Conservation (phyloP, 2,888 invertebrate species). For the Rhagonycha fulva region DNA sequence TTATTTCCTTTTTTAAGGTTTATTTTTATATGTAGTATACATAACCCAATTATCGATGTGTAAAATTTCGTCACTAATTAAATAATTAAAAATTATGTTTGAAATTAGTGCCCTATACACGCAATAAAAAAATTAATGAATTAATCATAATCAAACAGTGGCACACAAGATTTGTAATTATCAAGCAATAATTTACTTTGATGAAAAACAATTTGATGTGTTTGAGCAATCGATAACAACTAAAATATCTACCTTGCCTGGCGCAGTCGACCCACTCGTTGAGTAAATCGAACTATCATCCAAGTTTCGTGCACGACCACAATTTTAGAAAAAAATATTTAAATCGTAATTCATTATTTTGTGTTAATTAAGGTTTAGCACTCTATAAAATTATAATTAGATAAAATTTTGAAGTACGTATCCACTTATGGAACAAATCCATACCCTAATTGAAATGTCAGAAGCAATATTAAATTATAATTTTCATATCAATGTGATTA, state of each 20-base stretch:
- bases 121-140: background rate
- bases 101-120: background rate
- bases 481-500: background rate
- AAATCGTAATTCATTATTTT: background rate
- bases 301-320: background rate
- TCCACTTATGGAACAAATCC: background rate
- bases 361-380: background rate
- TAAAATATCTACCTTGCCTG: background rate
- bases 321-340: background rate
- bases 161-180: background rate
- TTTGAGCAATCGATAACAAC: background rate
- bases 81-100: background rate
- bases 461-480: background rate
- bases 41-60: background rate
- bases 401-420: background rate
- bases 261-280: background rate
- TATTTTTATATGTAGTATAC: background rate
- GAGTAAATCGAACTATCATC: background rate
- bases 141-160: background rate
- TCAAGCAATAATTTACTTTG: background rate
- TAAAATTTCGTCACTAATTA: background rate
- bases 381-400: background rate
- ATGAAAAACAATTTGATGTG: background rate
- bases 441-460: background rate
- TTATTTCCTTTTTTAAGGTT: background rate